These are phyloP conservation scores for Periparus ater DNA, from an alignment of 2,797 vertebrate species.

Conservation along the genomic window DNA sequence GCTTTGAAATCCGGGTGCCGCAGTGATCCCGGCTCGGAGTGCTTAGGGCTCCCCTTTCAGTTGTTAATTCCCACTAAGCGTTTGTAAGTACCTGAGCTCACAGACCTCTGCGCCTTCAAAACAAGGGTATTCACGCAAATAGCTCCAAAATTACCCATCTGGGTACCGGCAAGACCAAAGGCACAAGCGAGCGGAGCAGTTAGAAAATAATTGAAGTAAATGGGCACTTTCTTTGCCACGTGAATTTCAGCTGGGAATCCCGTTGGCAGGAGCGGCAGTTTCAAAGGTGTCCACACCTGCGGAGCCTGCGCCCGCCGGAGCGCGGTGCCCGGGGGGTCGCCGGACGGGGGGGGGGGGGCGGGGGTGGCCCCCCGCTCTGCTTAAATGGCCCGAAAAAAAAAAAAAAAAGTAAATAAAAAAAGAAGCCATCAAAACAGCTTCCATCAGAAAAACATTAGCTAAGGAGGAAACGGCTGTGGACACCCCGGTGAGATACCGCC, in stretches of 20 bases:
- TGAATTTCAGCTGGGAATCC: neutral
- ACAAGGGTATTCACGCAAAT: constrained; percentile 27
- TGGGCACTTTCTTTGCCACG: constrained; percentile 1
- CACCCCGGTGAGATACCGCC: neutral
- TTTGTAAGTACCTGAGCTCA: constrained; percentile 16
- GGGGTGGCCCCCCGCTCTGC: neutral
- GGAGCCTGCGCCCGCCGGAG: neutral
- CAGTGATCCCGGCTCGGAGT: neutral
- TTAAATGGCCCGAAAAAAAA: neutral
- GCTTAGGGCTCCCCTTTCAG: constrained; percentile 14
- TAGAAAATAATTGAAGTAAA: constrained; percentile 32
- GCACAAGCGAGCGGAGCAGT: neutral
- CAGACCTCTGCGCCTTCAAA: neutral
- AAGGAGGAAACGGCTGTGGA: neutral
- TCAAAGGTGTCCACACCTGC: constrained; percentile 39
- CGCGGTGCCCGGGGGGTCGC: neutral
- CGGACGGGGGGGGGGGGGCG: neutral
- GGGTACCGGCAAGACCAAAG: constrained; percentile 22
- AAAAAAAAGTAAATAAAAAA: neutral
- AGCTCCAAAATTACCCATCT: constrained; percentile 35
- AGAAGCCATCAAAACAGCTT: neutral
- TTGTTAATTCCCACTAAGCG: constrained; percentile 43
- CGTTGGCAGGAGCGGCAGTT: neutral
- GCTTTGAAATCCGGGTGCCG: constrained; percentile 34
- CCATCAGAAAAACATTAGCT: neutral